phyloP scores from a whole-genome alignment of 2,797 vertebrate species.

The Chaenodraco wilsoni region DNA sequence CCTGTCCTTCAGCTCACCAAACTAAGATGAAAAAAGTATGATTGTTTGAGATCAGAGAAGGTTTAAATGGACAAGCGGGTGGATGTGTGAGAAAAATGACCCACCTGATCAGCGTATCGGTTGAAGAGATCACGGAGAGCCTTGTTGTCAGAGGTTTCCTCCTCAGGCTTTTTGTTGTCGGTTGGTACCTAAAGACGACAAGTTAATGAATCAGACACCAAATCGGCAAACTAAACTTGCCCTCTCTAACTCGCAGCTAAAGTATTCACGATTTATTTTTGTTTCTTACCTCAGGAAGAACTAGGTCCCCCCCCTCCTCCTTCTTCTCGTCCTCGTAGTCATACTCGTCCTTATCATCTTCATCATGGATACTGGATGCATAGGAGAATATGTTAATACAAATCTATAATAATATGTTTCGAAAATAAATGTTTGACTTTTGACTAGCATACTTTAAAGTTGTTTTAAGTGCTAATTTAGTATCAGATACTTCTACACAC shows the following conservation, averaged over 20 bases:
- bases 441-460: background rate
- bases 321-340: background rate
- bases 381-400: background rate
- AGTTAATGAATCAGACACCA: background rate
- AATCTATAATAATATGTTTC: background rate
- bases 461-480: background rate
- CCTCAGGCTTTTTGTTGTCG: background rate
- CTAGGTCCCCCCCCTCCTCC: background rate
- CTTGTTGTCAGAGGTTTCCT: background rate
- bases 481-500: no score
- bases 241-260: background rate
- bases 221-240: background rate
- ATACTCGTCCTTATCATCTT: conserved; percentile 13
- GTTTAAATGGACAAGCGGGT: background rate
- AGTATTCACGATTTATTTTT: background rate
- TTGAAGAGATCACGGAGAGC: conserved; percentile 26
- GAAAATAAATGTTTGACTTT: no score
- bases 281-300: conserved; percentile 42
- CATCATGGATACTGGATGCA: conserved; percentile 39
- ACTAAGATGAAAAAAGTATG: conserved; percentile 33
- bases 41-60: background rate
- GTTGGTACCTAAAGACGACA: conserved; percentile 8
- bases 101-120: conserved; percentile 58
- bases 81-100: background rate
- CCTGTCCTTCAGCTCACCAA: conserved; percentile 22